Conservation (phyloP, 2,113 vertebrate species). For the Xyliphius kryptos region DNA sequence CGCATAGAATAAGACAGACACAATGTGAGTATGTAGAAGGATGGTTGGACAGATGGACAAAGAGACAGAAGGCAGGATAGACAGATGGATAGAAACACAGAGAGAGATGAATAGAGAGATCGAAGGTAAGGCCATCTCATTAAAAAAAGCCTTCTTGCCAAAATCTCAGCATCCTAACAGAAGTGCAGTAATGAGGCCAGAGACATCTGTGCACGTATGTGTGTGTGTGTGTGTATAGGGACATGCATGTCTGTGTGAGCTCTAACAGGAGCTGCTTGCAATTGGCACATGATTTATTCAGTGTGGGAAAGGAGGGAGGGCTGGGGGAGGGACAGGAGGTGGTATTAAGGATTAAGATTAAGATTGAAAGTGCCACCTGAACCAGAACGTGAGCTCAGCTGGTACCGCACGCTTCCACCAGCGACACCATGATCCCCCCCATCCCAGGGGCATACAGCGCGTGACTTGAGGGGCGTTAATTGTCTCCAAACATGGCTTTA, state of each 20-base stretch:
- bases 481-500: slow-evolving; percentile 94
- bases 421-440: slow-evolving; percentile 55
- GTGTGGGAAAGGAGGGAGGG: slow-evolving; percentile 64
- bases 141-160: slow-evolving; percentile 36
- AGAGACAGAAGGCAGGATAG: not conserved
- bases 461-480: slow-evolving; percentile 80
- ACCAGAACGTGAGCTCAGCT: slow-evolving; percentile 62
- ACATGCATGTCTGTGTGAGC: slow-evolving; percentile 41
- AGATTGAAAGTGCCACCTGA: slow-evolving; percentile 85
- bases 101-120: not conserved
- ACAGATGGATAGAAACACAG: not conserved
- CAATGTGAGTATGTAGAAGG: not conserved
- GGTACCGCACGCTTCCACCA: slow-evolving; percentile 38
- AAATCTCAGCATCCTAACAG: slow-evolving; percentile 32
- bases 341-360: slow-evolving; percentile 67
- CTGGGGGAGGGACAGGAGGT: no score
- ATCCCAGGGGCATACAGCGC: slow-evolving; percentile 55
- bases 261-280: slow-evolving; percentile 54
- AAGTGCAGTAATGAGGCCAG: slow-evolving; percentile 51
- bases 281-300: slow-evolving; percentile 76
- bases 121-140: slow-evolving; percentile 20
- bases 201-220: slow-evolving; percentile 57
- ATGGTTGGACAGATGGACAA: not conserved
- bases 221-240: slow-evolving; percentile 63
- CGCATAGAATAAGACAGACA: not conserved